Conservation (phyloP, 2,797 vertebrate genomes). For the Holocentrus rufus region DNA sequence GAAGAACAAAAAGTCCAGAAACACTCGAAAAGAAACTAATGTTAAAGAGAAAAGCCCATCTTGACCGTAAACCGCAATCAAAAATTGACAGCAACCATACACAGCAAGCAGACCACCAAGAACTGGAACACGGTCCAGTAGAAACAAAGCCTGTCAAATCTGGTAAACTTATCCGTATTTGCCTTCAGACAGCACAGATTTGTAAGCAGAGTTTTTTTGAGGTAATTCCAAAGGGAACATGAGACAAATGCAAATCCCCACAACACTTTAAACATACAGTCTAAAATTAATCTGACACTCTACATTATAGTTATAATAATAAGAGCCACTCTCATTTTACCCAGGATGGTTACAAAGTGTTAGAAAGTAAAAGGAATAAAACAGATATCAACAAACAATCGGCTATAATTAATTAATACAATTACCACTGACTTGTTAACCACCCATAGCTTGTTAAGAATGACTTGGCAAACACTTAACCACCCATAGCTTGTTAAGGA, state of each 20-base stretch:
- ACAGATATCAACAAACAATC: too few relatives aligned
- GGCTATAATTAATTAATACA: too few relatives aligned
- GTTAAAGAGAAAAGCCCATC: neutral
- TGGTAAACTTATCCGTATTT: neutral
- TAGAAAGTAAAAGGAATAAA: too few relatives aligned
- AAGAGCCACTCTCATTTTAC: too few relatives aligned
- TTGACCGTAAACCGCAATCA: conserved; percentile 17
- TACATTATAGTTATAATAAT: too few relatives aligned
- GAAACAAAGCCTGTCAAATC: conserved; percentile 22
- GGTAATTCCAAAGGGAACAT: neutral
- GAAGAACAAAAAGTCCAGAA: conserved; percentile 51
- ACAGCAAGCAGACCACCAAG: conserved; percentile 15
- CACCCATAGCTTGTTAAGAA: too few relatives aligned
- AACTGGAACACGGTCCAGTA: conserved; percentile 13
- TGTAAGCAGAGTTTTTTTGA: neutral
- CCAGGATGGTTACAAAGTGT: too few relatives aligned
- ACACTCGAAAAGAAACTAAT: neutral
- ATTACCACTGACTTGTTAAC: too few relatives aligned
- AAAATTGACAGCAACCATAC: conserved; percentile 1
- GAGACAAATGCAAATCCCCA: neutral
- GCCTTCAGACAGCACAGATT: neutral
- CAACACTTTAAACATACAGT: too few relatives aligned
- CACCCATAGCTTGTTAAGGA: too few relatives aligned
- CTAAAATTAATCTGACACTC: too few relatives aligned
- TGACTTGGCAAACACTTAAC: too few relatives aligned